Base-by-base conservation (phyloP, 1,140 invertebrate genomes). In the Coelopa frigida region DNA sequence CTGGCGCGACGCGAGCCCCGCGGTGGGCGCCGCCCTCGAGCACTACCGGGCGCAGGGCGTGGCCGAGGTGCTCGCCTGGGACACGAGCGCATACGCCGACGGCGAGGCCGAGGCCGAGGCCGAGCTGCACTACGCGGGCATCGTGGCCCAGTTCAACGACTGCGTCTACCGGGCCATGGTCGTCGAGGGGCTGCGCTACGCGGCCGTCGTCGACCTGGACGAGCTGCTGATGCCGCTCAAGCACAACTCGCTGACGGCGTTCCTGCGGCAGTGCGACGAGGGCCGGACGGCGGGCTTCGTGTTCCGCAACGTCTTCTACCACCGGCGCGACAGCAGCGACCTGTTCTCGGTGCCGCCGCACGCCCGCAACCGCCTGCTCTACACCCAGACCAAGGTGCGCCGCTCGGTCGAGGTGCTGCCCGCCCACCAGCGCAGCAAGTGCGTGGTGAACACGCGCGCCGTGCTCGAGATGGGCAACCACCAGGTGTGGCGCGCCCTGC, bases 221-320 rank as follows among this genome's bases (percentile, higher is more conserved):
- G 80, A 82, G 53, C 76, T 76, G 47, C 70, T 82, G 18, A 72
- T 82, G 46, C 80, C 80, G 3, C 68, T 77, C 41, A 69, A 70
- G 44, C 61, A 72, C 40, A 57, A 69, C 17, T 57, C 59, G 0
- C 50, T 69, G 18, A 46, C 46, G 6, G 58, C 67, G 18, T 71
- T 63, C 32, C 40, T 59, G 44, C 52, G 51, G 0, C 75, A 74
- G 38, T 60, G 58, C 33, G 66, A 69, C 29, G 59, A 62, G 43
- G 61, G 57, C 1, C 58, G 59, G 18, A 61, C 55, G 4, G 53
- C 58, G 33, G 73, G 74, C 18, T 78, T 70, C 44, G 72, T 78
- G 35, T 78, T 82, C 54, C 73, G 76, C 53, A 81, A 81, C 55
- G 72, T 74, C 11, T 82, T 82, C 59, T 82, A 81, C 56, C 78